These are phyloP conservation scores for Tenodera sinensis DNA, from an alignment of 2,888 invertebrate genomes.

Conservation along the genomic window DNA sequence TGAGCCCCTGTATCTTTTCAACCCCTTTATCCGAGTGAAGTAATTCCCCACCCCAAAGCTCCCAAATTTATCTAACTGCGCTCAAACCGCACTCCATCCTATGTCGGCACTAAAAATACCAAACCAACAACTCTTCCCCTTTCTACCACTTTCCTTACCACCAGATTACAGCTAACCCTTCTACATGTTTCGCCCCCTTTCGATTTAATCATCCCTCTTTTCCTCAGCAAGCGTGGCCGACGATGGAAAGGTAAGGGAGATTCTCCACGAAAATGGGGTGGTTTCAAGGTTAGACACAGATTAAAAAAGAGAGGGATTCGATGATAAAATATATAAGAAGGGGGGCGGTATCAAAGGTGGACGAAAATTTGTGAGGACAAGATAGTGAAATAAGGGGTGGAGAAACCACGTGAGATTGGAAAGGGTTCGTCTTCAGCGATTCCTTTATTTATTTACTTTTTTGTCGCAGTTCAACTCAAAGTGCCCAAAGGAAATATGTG, in stretches of 20 bases:
- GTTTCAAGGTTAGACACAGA: slow-evolving; percentile 20
- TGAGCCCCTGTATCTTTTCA: neutral
- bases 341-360: neutral
- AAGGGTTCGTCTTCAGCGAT: neutral
- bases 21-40: neutral
- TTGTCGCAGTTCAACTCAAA: neutral
- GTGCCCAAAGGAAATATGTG: neutral
- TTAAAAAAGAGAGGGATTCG: slow-evolving; percentile 11
- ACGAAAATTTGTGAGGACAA: slow-evolving; percentile 5
- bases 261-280: slow-evolving; percentile 12
- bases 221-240: neutral
- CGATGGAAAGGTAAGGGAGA: neutral
- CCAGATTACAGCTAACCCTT: neutral
- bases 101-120: slow-evolving; percentile 1
- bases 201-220: neutral
- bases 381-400: neutral
- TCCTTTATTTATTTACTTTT: neutral
- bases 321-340: slow-evolving; percentile 4
- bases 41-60: neutral
- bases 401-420: neutral
- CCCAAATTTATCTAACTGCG: neutral
- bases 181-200: neutral
- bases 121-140: neutral
- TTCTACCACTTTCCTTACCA: neutral
- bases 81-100: neutral